Conservation (phyloP, 2,888 invertebrate species). For the Epinotia nisella region DNA sequence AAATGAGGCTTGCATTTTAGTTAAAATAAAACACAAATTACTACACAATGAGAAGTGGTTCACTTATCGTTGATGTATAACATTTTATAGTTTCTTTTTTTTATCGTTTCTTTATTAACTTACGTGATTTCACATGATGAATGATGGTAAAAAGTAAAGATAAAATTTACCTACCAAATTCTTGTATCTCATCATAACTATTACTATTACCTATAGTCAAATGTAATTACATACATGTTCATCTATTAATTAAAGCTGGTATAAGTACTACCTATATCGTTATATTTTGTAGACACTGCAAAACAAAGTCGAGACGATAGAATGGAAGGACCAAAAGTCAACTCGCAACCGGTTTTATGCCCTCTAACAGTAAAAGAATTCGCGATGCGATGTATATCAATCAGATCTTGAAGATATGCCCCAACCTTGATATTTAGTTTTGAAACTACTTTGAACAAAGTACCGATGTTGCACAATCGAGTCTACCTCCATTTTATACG, state of each 20-base stretch:
- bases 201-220: too few species aligned
- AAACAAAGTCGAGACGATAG: neutral
- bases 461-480: conserved; percentile 30
- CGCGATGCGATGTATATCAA: conserved; percentile 35
- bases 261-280: neutral
- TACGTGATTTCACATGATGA: too few species aligned
- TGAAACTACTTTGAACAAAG: conserved; percentile 35
- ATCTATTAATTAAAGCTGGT: neutral
- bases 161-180: too few species aligned
- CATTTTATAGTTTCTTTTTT: too few species aligned
- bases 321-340: conserved; percentile 19
- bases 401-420: conserved; percentile 36
- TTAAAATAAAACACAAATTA: too few species aligned
- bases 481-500: neutral
- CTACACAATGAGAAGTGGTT: too few species aligned
- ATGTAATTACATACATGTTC: too few species aligned
- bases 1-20: too few species aligned
- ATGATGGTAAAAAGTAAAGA: too few species aligned
- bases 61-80: too few species aligned
- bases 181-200: too few species aligned
- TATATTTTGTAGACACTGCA: neutral
- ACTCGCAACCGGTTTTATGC: conserved; percentile 23
- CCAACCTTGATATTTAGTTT: conserved; percentile 42
- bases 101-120: too few species aligned
- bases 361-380: conserved; percentile 35